Evolutionary conservation across 2,888 invertebrate species (phyloP).

Genomic region (Agriotes lineatus): DNA sequence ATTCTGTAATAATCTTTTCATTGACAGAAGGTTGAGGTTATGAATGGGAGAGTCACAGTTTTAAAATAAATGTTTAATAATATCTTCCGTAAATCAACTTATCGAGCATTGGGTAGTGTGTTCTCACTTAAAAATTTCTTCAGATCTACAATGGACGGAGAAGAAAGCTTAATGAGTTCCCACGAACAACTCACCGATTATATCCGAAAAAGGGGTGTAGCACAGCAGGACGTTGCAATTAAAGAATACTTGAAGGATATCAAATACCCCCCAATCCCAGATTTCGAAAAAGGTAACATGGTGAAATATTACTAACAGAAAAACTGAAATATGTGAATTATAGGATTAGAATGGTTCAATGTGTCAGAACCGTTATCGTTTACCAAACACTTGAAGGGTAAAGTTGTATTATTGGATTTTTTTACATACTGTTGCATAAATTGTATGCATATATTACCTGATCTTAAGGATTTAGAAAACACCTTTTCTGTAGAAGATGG

Average conservation of each 20-base stretch:
- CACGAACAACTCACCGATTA: slow-evolving; percentile 39
- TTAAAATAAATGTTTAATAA: background rate
- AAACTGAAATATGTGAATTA: slow-evolving; percentile 46
- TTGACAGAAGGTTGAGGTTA: slow-evolving; percentile 28
- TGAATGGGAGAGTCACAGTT: background rate
- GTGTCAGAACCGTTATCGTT: slow-evolving; percentile 74
- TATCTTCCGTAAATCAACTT: slow-evolving; percentile 8
- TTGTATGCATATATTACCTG: slow-evolving; percentile 93
- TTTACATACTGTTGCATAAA: slow-evolving; percentile 98
- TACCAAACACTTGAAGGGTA: slow-evolving; percentile 72
- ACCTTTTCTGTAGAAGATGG: slow-evolving; percentile 79
- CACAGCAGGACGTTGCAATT: slow-evolving; percentile 53
- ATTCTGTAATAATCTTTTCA: too few relatives aligned
- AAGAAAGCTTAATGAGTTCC: slow-evolving; percentile 30
- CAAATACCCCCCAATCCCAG: slow-evolving; percentile 57
- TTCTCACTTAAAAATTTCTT: slow-evolving; percentile 9
- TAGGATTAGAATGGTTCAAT: slow-evolving; percentile 81
- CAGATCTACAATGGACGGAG: slow-evolving; percentile 35
- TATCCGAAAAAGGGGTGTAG: slow-evolving; percentile 50
- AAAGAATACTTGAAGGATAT: slow-evolving; percentile 57
- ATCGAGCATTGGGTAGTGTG: background rate
- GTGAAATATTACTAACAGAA: slow-evolving; percentile 44
- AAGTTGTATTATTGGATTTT: slow-evolving; percentile 88
- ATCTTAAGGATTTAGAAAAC: slow-evolving; percentile 82
- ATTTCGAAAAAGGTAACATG: slow-evolving; percentile 58